These are phyloP conservation scores for Apostichopus parvimensis DNA, from an alignment of 35 echinoderm and acorn worm species.

Conservation along the genomic window DNA sequence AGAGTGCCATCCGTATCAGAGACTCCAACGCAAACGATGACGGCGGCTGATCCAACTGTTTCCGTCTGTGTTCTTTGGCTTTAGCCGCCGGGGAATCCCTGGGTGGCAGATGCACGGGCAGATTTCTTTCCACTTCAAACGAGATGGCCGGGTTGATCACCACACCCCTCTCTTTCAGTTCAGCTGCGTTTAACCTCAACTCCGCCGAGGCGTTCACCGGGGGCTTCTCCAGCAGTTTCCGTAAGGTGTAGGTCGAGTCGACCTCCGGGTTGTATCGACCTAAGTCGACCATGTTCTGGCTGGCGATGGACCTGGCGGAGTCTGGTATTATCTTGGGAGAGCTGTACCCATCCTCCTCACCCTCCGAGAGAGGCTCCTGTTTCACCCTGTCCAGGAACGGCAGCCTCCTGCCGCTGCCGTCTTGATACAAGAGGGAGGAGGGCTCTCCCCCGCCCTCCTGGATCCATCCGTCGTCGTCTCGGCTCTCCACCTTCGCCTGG, in stretches of 20 bases:
- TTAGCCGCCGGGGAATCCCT: background rate
- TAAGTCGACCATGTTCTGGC: too few relatives aligned
- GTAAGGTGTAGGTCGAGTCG: slow-evolving; percentile 4
- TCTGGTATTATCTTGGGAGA: slow-evolving; percentile 47
- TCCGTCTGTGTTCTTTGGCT: background rate
- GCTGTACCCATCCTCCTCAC: background rate
- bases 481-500: slow-evolving; percentile 31
- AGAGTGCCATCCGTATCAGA: slow-evolving; percentile 24
- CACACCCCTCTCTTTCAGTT: slow-evolving; percentile 44
- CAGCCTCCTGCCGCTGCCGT: background rate
- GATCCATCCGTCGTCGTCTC: slow-evolving; percentile 42
- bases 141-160: slow-evolving; percentile 48
- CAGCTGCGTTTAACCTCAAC: slow-evolving; percentile 38
- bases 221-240: slow-evolving; percentile 28
- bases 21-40: slow-evolving; percentile 43
- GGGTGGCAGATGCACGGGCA: background rate
- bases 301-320: slow-evolving; percentile 1
- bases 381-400: background rate
- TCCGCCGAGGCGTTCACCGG: slow-evolving; percentile 26
- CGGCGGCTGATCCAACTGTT: background rate
- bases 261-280: background rate
- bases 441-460: background rate
- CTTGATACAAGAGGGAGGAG: background rate
- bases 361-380: slow-evolving; percentile 9
- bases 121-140: background rate